Percentiles rank a stretch among this genome's conserved stretches.
Evolutionary conservation across 2,888 invertebrate genomes (phyloP).

Genomic region (Xanthorhoe designata): DNA sequence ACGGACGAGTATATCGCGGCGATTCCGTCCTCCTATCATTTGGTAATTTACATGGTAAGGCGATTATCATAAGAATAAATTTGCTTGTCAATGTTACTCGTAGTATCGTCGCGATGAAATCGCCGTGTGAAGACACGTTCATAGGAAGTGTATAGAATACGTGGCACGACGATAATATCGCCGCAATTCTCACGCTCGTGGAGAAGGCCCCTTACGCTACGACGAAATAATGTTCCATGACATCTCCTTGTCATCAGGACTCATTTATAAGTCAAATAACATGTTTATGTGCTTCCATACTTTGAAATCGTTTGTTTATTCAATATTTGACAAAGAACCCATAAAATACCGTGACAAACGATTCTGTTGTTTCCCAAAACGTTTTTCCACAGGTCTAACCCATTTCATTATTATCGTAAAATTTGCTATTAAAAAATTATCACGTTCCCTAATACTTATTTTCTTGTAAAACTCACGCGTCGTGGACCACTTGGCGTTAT

Average conservation of each 20-base stretch:
- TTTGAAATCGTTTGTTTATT: conserved; percentile 1
- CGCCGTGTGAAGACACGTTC: no score
- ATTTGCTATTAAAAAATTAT: conserved; percentile 20
- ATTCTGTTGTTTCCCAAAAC: conserved; percentile 6
- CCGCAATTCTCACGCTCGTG: no score
- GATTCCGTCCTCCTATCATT: no score
- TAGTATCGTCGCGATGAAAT: no score
- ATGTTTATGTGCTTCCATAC: not conserved
- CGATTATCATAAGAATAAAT: no score
- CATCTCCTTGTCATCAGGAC: not conserved
- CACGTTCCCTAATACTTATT: conserved; percentile 22
- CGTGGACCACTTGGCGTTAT: conserved; percentile 44
- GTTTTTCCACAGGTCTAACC: not conserved
- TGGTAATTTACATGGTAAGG: no score
- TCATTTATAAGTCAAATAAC: not conserved
- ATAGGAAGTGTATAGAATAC: no score
- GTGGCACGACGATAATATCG: no score
- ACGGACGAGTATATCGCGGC: no score
- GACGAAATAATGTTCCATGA: not conserved
- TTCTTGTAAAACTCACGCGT: conserved; percentile 22
- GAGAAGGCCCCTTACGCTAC: no score
- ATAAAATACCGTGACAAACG: conserved; percentile 13
- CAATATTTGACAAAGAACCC: not conserved
- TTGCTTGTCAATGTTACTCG: no score
- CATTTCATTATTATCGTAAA: conserved; percentile 24